Evolutionary conservation across 37 sponge, comb jelly and placozoan species (phyloP).

Genomic region (Ephydatia muelleri): DNA sequence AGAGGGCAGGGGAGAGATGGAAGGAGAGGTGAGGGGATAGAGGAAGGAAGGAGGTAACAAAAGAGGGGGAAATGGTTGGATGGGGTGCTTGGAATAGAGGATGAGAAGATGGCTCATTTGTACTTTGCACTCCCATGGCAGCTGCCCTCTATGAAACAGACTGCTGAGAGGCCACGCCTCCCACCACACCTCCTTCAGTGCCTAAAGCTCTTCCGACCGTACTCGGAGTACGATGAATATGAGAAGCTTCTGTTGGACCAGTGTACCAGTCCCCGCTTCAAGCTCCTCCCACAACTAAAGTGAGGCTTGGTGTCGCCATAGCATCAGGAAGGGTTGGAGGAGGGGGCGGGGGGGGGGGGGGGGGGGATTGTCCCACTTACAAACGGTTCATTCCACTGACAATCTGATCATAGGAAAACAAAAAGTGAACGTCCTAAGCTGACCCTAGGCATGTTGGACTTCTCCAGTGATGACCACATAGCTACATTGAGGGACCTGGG

Average conservation of each 20-base stretch:
- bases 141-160: not conserved
- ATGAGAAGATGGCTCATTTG: not conserved
- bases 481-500: constrained; percentile 50
- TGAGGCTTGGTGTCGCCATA: not conserved
- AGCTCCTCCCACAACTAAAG: constrained; percentile 4
- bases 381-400: not conserved
- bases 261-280: constrained; percentile 52
- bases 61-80: not conserved
- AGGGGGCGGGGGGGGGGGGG: no score
- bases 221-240: constrained; percentile 28
- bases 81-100: not conserved
- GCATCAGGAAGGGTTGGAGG: no score
- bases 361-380: not conserved
- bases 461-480: constrained; percentile 52
- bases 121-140: not conserved
- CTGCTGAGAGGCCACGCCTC: not conserved
- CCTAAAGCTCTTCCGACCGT: constrained; percentile 18
- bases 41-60: not conserved
- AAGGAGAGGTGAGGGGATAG: not conserved
- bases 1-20: not conserved
- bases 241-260: constrained; percentile 41
- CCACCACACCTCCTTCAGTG: constrained; percentile 27
- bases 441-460: constrained; percentile 35
- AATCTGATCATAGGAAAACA: not conserved
- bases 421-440: constrained; percentile 23